These are phyloP conservation scores for Schizopygopsis pylzovi DNA, from an alignment of 2,797 vertebrate genomes.

Conservation along the genomic window DNA sequence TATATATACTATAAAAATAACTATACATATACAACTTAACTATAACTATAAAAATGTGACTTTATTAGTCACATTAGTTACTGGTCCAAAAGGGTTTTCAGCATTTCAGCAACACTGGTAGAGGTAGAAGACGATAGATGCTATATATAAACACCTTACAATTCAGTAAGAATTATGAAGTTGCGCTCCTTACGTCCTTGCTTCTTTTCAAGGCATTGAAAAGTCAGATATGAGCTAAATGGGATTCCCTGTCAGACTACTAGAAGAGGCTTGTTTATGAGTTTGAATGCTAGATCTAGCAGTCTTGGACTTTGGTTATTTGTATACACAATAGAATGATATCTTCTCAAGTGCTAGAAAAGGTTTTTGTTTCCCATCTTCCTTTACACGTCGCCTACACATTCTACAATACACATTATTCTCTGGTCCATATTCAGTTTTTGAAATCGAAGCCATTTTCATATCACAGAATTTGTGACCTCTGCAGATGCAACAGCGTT, in stretches of 20 bases:
- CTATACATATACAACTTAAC: no score
- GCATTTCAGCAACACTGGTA: background rate
- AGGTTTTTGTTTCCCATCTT: background rate
- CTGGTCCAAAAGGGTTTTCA: background rate
- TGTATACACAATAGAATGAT: background rate
- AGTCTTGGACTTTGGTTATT: background rate
- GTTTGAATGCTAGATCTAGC: background rate
- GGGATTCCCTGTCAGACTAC: background rate
- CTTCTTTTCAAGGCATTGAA: background rate
- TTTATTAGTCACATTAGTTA: background rate
- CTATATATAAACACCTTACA: background rate
- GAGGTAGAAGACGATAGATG: background rate
- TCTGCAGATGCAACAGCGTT: background rate
- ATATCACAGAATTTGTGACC: background rate
- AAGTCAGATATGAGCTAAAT: conserved; percentile 3
- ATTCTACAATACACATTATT: background rate
- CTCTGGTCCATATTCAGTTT: background rate
- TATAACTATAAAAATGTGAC: no score
- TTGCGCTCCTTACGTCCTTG: background rate
- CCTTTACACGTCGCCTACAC: background rate
- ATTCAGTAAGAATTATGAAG: background rate
- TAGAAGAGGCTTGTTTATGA: background rate
- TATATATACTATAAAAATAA: no score
- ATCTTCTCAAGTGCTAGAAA: background rate
- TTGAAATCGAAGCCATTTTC: background rate